These are phyloP conservation scores for Chelonus insularis DNA, from an alignment of 1,140 invertebrate genomes.

Conservation along the genomic window DNA sequence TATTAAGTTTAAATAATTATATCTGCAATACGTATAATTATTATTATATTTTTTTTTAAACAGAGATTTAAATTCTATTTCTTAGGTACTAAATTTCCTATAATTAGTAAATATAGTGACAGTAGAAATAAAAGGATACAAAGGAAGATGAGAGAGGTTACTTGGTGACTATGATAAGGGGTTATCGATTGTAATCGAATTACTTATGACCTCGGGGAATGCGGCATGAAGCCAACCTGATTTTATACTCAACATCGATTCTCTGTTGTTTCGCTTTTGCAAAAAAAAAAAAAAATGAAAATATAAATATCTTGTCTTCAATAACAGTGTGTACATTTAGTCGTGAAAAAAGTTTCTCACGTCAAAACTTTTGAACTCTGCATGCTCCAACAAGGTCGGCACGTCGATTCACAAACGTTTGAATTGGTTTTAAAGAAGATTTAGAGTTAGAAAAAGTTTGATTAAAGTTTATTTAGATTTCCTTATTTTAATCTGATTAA, in stretches of 20 bases:
- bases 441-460: too few species aligned
- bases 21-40: too few species aligned
- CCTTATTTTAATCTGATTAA: too few species aligned
- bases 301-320: background rate
- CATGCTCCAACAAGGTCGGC: slow-evolving; percentile 3
- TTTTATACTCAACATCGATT: background rate
- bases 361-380: slow-evolving; percentile 16
- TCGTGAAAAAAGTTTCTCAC: slow-evolving; percentile 4
- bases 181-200: slow-evolving; percentile 23
- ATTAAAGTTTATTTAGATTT: too few species aligned
- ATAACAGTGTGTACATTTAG: background rate
- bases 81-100: too few species aligned
- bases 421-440: too few species aligned
- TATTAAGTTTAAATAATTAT: too few species aligned
- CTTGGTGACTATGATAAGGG: slow-evolving; percentile 2
- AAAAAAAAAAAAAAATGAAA: background rate
- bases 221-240: background rate
- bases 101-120: too few species aligned
- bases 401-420: background rate
- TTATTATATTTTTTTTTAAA: too few species aligned
- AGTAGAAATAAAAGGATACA: too few species aligned
- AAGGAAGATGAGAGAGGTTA: background rate
- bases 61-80: too few species aligned
- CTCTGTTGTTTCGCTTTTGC: background rate
- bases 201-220: slow-evolving; percentile 14